Evolutionary conservation across 2,888 invertebrate species (phyloP).

Genomic region (Agapetus fuscipes): DNA sequence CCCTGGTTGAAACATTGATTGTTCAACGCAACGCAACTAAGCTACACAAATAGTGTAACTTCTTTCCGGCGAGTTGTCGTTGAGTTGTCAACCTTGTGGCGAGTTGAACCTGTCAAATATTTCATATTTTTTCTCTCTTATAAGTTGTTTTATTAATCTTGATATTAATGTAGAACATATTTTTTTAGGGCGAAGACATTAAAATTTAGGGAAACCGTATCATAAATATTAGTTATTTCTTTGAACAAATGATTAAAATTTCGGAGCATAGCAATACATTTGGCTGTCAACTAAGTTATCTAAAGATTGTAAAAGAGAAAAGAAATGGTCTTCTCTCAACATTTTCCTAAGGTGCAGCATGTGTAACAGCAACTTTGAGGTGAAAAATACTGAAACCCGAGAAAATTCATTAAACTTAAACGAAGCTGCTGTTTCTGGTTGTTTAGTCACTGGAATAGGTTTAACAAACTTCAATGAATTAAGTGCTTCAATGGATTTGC

Average conservation of each 20-base stretch:
- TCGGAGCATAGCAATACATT: background rate
- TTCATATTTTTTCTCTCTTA: too few relatives aligned
- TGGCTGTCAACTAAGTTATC: background rate
- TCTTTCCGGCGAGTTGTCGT: too few relatives aligned
- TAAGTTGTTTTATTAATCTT: too few relatives aligned
- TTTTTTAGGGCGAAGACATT: too few relatives aligned
- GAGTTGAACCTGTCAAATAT: too few relatives aligned
- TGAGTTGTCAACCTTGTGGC: too few relatives aligned
- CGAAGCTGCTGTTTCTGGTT: conserved; percentile 16
- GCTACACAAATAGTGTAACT: too few relatives aligned
- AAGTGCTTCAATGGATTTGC: conserved; percentile 17
- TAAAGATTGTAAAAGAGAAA: background rate
- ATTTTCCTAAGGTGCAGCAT: too few relatives aligned
- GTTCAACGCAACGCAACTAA: too few relatives aligned
- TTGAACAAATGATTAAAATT: background rate
- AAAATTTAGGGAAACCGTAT: conserved; percentile 1
- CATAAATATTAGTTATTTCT: background rate
- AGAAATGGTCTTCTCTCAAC: background rate
- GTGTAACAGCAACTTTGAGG: background rate
- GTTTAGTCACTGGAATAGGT: conserved; percentile 19
- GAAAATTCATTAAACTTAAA: conserved; percentile 18
- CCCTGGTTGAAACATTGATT: too few relatives aligned
- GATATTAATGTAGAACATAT: too few relatives aligned
- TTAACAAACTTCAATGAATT: conserved; percentile 20
- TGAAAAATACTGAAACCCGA: background rate